Conservation (phyloP, 2,797 vertebrate genomes). For the Oreortyx pictus region DNA sequence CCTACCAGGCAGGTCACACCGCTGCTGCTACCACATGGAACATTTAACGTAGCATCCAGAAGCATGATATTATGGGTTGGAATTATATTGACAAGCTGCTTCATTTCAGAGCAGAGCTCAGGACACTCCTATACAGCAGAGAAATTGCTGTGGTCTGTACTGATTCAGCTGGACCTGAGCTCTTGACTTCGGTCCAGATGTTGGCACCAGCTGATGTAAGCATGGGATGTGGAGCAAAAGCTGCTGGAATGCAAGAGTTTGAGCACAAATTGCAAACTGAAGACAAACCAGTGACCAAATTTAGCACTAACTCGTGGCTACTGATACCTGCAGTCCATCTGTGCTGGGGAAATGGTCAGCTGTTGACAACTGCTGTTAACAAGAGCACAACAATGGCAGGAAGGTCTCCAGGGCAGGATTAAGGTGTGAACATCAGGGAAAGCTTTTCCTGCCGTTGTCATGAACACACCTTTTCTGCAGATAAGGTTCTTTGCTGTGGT, state of each 20-base stretch:
- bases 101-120: neutral
- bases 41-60: neutral
- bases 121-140: neutral
- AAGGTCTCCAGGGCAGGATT: constrained; percentile 19
- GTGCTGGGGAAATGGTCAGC: constrained; percentile 24
- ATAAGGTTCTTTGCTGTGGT: neutral
- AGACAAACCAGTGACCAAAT: neutral
- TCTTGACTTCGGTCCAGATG: constrained; percentile 36
- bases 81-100: constrained; percentile 6
- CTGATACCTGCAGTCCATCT: constrained; percentile 33
- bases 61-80: neutral
- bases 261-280: constrained; percentile 18
- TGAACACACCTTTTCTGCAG: neutral
- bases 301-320: constrained; percentile 48
- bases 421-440: neutral
- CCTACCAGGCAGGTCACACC: neutral
- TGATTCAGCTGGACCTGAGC: constrained; percentile 23
- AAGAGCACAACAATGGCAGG: neutral
- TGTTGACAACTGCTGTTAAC: constrained; percentile 10
- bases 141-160: neutral
- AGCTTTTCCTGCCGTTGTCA: constrained; percentile 5
- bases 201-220: constrained; percentile 51
- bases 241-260: constrained; percentile 23
- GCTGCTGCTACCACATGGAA: neutral
- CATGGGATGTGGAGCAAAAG: neutral